Percentiles rank a stretch among this genome's conserved stretches.
These are phyloP conservation scores for Platycheirus albimanus DNA, from an alignment of 2,888 invertebrate genomes.

Conservation along the genomic window DNA sequence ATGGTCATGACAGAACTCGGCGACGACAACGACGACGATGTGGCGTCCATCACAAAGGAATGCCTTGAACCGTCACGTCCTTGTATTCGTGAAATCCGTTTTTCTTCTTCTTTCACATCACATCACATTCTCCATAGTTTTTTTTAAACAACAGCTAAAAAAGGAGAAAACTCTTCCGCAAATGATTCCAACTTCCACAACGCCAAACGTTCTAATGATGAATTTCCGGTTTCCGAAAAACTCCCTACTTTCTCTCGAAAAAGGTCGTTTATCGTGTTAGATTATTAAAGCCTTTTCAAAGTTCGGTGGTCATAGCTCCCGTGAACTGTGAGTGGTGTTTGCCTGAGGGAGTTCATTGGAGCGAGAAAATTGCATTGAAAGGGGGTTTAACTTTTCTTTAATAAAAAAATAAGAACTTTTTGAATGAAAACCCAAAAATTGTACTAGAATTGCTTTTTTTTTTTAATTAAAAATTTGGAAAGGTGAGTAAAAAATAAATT, in stretches of 20 bases:
- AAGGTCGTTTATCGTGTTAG: neutral
- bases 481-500: conserved; percentile 26
- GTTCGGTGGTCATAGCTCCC: conserved; percentile 53
- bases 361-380: conserved; percentile 50
- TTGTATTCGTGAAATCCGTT: neutral
- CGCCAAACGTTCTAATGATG: conserved; percentile 53
- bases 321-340: conserved; percentile 18
- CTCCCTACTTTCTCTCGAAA: conserved; percentile 7
- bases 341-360: conserved; percentile 26
- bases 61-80: neutral
- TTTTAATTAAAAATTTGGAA: neutral
- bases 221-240: conserved; percentile 53
- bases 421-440: neutral
- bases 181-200: conserved; percentile 8
- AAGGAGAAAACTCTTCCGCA: conserved; percentile 1
- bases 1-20: neutral
- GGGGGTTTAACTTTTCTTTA: neutral
- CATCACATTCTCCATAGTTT: neutral
- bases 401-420: too few relatives aligned
- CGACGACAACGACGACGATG: neutral
- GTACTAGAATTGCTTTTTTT: neutral
- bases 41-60: neutral
- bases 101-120: neutral
- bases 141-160: neutral
- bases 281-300: conserved; percentile 45